These are phyloP conservation scores for Ochotona curzoniae DNA, from an alignment of 2,113 vertebrate species.

Conservation along the genomic window DNA sequence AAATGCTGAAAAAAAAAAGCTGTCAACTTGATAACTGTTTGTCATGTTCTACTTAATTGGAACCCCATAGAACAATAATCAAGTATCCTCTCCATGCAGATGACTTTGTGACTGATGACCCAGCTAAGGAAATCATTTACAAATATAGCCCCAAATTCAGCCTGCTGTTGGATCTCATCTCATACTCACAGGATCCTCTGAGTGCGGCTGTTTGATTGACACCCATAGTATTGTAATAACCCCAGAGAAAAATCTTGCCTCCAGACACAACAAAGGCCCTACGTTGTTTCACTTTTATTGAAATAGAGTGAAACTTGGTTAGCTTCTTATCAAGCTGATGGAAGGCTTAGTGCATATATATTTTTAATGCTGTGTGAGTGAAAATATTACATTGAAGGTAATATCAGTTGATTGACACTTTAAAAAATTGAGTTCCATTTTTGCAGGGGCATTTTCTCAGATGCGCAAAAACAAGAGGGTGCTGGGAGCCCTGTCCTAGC, in stretches of 20 bases:
- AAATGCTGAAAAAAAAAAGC: conserved; percentile 56
- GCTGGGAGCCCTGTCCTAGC: conserved; percentile 35
- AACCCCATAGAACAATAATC: conserved; percentile 68
- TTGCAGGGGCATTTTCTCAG: conserved; percentile 64
- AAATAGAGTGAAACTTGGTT: conserved; percentile 77
- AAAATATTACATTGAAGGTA: conserved; percentile 72
- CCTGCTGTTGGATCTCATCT: conserved; percentile 69
- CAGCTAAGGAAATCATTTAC: conserved; percentile 73
- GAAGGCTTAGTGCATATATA: conserved; percentile 77
- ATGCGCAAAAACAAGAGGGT: conserved; percentile 55
- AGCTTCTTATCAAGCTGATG: conserved; percentile 58
- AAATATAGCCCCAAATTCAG: conserved; percentile 71
- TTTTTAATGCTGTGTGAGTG: conserved; percentile 73
- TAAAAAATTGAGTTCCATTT: conserved; percentile 66
- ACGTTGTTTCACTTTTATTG: conserved; percentile 74
- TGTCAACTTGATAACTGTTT: conserved; percentile 75
- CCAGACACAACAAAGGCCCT: conserved; percentile 74
- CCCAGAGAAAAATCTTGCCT: conserved; percentile 78
- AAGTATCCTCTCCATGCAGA: conserved; percentile 76
- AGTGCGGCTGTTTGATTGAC: conserved; percentile 75
- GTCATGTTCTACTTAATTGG: conserved; percentile 72
- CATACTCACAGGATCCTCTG: conserved; percentile 62
- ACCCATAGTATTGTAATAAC: conserved; percentile 70
- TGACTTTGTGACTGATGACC: conserved; percentile 76
- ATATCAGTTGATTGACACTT: conserved; percentile 76